Evolutionary conservation across 2,797 vertebrate genomes (phyloP).

Genomic region (Argya squamiceps): DNA sequence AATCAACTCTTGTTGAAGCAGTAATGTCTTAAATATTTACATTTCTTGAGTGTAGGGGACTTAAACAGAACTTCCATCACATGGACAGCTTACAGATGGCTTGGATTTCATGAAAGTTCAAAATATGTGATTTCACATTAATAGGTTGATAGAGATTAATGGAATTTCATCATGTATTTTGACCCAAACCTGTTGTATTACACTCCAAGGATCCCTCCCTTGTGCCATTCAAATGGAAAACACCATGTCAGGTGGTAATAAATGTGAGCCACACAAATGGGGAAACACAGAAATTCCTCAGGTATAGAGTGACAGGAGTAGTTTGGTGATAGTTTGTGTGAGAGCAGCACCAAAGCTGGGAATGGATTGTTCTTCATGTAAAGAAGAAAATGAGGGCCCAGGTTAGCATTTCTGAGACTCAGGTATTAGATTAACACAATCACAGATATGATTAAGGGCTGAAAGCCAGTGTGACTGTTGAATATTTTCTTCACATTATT

Average conservation of each 20-base stretch:
- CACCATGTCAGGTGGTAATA: background rate
- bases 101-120: background rate
- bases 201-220: background rate
- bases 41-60: background rate
- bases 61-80: background rate
- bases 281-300: background rate
- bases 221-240: background rate
- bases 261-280: background rate
- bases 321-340: background rate
- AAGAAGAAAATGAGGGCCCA: background rate
- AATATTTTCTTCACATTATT: conserved; percentile 9
- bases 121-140: background rate
- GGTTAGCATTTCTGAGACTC: background rate
- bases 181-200: background rate
- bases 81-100: background rate
- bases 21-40: background rate
- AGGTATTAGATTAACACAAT: background rate
- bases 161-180: background rate
- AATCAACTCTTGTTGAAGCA: background rate
- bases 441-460: background rate
- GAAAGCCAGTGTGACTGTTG: background rate
- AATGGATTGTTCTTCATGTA: background rate
- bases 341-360: background rate
- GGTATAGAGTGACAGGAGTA: background rate
- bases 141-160: background rate